A percentile compares a stretch with the other conserved stretches of the same genome.
Evolutionary conservation across 2,113 vertebrate genomes (phyloP).

Genomic region (Alethe diademata): DNA sequence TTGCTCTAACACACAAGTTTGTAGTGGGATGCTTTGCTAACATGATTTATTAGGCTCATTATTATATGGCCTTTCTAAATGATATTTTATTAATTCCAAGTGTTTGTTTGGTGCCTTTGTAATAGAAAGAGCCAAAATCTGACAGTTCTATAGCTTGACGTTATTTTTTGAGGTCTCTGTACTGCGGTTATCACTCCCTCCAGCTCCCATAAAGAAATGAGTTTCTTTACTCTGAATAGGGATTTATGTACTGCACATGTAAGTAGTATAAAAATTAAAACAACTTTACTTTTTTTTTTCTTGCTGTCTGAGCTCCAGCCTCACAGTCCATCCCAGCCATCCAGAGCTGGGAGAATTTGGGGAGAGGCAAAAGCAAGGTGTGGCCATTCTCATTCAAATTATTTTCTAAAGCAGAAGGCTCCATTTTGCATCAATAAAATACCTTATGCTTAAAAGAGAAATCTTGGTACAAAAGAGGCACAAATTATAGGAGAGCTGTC

Average conservation of each 20-base stretch:
- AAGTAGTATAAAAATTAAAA: slow-evolving; percentile 8
- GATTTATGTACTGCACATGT: neutral
- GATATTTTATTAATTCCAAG: slow-evolving; percentile 12
- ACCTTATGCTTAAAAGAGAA: neutral
- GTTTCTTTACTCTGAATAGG: neutral
- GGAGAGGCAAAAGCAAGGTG: neutral
- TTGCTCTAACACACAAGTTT: neutral
- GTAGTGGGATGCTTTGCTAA: neutral
- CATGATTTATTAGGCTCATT: neutral
- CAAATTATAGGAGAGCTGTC: neutral
- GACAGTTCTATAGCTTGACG: neutral
- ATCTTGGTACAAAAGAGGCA: neutral
- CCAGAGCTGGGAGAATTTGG: neutral
- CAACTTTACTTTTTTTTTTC: slow-evolving; percentile 2
- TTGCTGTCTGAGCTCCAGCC: neutral
- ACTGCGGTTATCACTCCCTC: neutral
- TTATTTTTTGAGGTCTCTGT: slow-evolving; percentile 1
- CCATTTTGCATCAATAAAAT: neutral
- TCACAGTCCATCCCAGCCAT: neutral
- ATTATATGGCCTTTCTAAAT: neutral
- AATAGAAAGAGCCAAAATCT: slow-evolving; percentile 17
- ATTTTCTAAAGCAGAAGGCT: neutral
- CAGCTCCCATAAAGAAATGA: neutral
- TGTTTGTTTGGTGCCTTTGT: neutral
- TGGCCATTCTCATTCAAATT: neutral